These are phyloP conservation scores for Eupristina koningsbergeri DNA, from an alignment of 1,140 invertebrate species.

Conservation along the genomic window DNA sequence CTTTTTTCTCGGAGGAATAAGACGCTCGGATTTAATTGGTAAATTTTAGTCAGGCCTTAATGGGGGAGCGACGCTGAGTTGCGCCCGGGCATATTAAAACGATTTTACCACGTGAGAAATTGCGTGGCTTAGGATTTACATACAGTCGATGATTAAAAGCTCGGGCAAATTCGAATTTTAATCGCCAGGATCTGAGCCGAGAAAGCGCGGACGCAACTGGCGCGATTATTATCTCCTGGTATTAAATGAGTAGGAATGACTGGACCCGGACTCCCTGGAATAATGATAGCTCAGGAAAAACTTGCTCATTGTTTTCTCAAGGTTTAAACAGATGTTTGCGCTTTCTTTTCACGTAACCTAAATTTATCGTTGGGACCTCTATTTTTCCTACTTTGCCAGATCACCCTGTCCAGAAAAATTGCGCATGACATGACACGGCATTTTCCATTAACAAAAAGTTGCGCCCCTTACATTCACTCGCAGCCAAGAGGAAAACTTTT, in stretches of 20 bases:
- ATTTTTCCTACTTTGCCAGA: conserved; percentile 21
- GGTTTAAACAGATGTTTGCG: conserved; percentile 1
- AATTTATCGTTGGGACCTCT: neutral
- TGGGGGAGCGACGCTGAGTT: neutral
- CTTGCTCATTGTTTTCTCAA: conserved; percentile 1
- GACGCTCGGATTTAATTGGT: conserved; percentile 17
- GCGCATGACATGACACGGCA: neutral
- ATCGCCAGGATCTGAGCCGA: neutral
- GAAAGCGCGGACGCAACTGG: neutral
- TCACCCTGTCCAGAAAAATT: neutral
- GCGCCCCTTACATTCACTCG: neutral
- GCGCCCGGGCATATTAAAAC: neutral
- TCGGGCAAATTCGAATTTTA: neutral
- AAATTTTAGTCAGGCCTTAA: conserved; percentile 1
- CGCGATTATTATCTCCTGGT: neutral
- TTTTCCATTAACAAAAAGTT: neutral
- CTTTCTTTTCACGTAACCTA: conserved; percentile 13
- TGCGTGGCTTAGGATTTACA: neutral
- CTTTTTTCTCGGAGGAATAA: neutral
- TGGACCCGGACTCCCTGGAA: neutral
- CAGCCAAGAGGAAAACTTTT: neutral
- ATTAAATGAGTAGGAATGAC: conserved; percentile 7
- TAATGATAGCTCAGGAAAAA: neutral
- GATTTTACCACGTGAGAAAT: conserved; percentile 16
- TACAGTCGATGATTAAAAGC: neutral